Percentiles rank a stretch among this genome's conserved stretches.
Conservation (phyloP, 2,797 vertebrate genomes). For the Hemibagrus guttatus region DNA sequence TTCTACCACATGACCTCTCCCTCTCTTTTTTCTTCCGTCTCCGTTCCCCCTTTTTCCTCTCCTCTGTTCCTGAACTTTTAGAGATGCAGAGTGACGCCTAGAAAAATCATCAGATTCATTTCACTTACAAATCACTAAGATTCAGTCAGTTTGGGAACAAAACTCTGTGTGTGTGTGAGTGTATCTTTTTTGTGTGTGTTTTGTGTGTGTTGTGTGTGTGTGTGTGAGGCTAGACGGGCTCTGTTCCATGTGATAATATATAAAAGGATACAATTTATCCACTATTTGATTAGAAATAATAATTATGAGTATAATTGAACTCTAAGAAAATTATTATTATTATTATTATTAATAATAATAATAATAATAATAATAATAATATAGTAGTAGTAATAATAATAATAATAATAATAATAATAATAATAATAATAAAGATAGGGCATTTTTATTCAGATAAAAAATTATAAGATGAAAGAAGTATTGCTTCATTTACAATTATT, state of each 20-base stretch:
- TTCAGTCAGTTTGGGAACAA: neutral
- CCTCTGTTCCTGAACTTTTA: neutral
- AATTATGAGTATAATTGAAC: no score
- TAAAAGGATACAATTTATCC: neutral
- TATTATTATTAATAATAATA: neutral
- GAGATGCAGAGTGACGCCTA: neutral
- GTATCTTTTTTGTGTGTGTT: neutral
- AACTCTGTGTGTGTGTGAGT: neutral
- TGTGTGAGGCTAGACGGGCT: neutral
- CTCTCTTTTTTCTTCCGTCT: neutral
- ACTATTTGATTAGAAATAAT: neutral
- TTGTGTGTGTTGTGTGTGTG: neutral
- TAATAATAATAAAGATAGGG: no score
- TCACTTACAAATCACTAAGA: neutral
- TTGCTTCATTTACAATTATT: no score
- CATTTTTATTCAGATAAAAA: neutral
- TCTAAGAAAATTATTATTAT: neutral
- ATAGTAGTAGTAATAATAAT: no score
- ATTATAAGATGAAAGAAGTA: neutral
- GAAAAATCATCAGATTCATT: neutral
- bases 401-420: no score
- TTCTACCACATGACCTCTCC: neutral
- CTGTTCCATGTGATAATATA: neutral
- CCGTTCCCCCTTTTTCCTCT: conserved; percentile 43
- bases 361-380: no score